Conservation (phyloP, 1,140 invertebrate genomes). For the Apocrypta bakeri region DNA sequence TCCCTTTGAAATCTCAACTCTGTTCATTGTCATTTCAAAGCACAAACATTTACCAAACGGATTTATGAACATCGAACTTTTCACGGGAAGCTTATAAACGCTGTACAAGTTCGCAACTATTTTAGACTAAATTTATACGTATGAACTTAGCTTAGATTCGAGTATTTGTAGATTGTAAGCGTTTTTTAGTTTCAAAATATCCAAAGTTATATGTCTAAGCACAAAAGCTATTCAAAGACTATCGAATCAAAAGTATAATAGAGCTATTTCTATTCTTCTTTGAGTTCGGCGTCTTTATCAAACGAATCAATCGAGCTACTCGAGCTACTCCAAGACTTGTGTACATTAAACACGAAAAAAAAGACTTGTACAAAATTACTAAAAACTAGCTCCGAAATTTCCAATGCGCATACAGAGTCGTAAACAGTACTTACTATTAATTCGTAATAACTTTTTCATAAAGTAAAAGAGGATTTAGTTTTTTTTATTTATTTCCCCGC, state of each 20-base stretch:
- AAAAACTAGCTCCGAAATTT: conserved; percentile 31
- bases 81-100: conserved; percentile 20
- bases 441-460: background rate
- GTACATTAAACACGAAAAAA: conserved; percentile 10
- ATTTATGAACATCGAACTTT: conserved; percentile 41
- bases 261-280: conserved; percentile 36
- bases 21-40: background rate
- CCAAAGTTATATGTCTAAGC: background rate
- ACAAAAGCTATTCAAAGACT: background rate
- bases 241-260: conserved; percentile 45
- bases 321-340: conserved; percentile 4
- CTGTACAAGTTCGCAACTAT: conserved; percentile 36
- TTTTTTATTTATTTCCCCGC: no score
- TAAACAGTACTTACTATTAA: background rate
- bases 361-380: conserved; percentile 34
- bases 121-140: conserved; percentile 26
- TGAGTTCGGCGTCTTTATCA: conserved; percentile 13
- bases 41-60: conserved; percentile 9
- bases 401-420: conserved; percentile 4
- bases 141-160: conserved; percentile 20
- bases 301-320: conserved; percentile 34
- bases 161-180: conserved; percentile 18
- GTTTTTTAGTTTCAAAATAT: conserved; percentile 11
- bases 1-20: background rate
- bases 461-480: background rate